phyloP scores from a whole-genome alignment of 2,797 vertebrate genomes.

The Diceros bicornis region DNA sequence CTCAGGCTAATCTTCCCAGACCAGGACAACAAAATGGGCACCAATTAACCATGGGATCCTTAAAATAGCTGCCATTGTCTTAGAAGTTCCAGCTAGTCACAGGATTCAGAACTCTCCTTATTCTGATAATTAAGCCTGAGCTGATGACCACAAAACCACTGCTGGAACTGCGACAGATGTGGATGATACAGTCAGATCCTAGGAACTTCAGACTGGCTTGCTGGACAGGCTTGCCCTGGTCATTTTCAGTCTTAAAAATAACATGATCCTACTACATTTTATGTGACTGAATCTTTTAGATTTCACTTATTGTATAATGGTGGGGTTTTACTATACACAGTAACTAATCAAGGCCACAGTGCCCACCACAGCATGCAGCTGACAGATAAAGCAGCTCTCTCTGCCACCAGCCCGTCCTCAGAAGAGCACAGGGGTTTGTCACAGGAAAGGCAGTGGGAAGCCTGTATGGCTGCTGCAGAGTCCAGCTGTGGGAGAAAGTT shows the following conservation, averaged over 20 bases:
- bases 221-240: not conserved
- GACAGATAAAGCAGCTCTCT: not conserved
- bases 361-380: not conserved
- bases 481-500: not conserved
- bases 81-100: conserved; percentile 11
- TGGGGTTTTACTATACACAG: not conserved
- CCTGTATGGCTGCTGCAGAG: not conserved
- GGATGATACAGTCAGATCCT: not conserved
- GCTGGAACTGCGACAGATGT: not conserved
- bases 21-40: not conserved
- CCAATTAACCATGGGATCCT: not conserved
- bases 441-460: not conserved
- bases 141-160: conserved; percentile 10
- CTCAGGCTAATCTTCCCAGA: conserved; percentile 1
- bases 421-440: not conserved
- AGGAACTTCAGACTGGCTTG: not conserved
- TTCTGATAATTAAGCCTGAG: conserved; percentile 48
- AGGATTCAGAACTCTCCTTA: conserved; percentile 58
- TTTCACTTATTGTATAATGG: not conserved
- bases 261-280: conserved; percentile 32
- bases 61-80: conserved; percentile 17
- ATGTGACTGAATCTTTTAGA: not conserved
- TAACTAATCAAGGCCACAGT: not conserved
- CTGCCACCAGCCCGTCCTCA: not conserved
- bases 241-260: conserved; percentile 43